Evolutionary conservation across 2,113 vertebrate genomes (phyloP), one percentile per base, ranked within the genome.

Genomic region (Rhadina sibilatrix): DNA sequence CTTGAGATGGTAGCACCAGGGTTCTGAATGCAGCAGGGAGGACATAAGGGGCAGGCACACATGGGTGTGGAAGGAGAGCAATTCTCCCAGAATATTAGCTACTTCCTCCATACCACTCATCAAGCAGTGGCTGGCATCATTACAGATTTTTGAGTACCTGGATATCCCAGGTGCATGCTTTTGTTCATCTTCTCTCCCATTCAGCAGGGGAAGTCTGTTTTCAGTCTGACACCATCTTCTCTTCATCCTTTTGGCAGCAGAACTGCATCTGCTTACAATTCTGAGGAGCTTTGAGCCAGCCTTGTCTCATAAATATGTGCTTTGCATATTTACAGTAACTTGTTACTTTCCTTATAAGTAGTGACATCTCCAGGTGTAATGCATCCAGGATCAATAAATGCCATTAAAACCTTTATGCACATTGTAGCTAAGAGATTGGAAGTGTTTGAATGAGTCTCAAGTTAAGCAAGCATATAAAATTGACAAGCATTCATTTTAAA

Each of bases 261-360:
- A 91, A 42, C 21, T 77, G 42, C n/a, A 21, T 74, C 88, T 85
- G 23, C 74, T 87, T 87, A 68, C 10, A 12, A 76, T 90, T 68
- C 33, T 56, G 49, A 37, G 22, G 37, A 82, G 44, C 44, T 71
- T 53, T 9, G 14, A 93, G 44, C 10, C 61, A 71, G 49, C 7
- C 31, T 30, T 87, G 71, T 63, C 70, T 87, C 40, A 81, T 49
- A 78, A 20, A 33, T 4, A 4, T 60, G 22, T 65, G 28, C 86
- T 82, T 89, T 91, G 81, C n/a, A 37, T 94, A 83, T 82, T 91
- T 97, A 77, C 64, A 66, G 44, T 86, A 79, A 81, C 54, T 83
- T 76, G 65, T 72, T 92, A 85, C 12, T 69, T 87, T 69, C 69
- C 23, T 90, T 75, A 89, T 65, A 87, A 70, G 53, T 80, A 91